These are phyloP conservation scores for Cephus sareptanus DNA, from an alignment of 2,888 invertebrate genomes.

Conservation along the genomic window DNA sequence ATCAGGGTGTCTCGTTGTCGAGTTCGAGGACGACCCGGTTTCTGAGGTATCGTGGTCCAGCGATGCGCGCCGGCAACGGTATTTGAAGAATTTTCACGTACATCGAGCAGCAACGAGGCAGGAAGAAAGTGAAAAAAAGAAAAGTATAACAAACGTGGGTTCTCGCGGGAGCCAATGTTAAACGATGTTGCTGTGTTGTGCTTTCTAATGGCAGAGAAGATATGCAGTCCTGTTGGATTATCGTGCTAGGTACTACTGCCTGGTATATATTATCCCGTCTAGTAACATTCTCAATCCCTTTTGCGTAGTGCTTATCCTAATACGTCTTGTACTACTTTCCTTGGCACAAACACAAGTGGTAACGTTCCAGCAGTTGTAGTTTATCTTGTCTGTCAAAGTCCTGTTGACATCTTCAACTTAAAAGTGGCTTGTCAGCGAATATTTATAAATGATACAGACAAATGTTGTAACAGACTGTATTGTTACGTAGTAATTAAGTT, in stretches of 20 bases:
- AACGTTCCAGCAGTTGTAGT: not conserved
- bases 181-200: not conserved
- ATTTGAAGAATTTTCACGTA: not conserved
- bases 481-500: not conserved
- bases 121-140: constrained; percentile 9
- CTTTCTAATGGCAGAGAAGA: not conserved
- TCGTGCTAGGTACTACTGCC: not conserved
- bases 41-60: not conserved
- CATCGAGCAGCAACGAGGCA: not conserved
- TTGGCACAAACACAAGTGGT: not conserved
- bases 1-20: constrained; percentile 2
- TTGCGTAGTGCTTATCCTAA: not conserved
- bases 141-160: constrained; percentile 1
- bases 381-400: not conserved
- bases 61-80: constrained; percentile 9
- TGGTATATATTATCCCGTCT: not conserved
- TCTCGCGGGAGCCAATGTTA: not conserved
- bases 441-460: not conserved
- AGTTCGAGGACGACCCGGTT: not conserved
- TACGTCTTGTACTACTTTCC: not conserved
- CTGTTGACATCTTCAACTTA: not conserved
- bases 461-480: not conserved
- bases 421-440: not conserved
- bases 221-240: not conserved
- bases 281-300: not conserved